Conservation (phyloP, 92 coral and sea anemone species). For the Virgularia gustaviana region DNA sequence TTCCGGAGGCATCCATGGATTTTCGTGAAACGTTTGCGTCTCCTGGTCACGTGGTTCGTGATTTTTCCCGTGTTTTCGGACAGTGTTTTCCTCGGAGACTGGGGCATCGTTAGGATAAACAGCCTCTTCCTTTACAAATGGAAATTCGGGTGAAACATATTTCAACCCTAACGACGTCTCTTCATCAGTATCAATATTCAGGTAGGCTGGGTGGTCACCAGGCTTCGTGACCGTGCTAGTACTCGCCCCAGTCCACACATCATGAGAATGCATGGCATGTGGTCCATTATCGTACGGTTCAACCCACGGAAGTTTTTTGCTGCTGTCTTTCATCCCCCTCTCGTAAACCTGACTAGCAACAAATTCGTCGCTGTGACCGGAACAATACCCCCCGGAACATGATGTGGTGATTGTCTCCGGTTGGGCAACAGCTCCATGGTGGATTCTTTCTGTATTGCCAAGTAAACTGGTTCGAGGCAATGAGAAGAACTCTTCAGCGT, state of each 20-base stretch:
- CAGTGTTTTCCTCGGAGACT: slow-evolving; percentile 3
- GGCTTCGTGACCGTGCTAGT: slow-evolving; percentile 15
- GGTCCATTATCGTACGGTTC: neutral
- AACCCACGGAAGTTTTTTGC: slow-evolving; percentile 2
- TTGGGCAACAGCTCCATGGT: neutral
- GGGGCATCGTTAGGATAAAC: neutral
- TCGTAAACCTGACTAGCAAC: neutral
- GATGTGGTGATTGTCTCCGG: slow-evolving; percentile 5
- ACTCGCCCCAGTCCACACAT: slow-evolving; percentile 17
- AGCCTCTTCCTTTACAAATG: slow-evolving; percentile 19
- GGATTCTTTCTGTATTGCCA: slow-evolving; percentile 3
- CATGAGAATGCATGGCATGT: neutral
- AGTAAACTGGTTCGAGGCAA: slow-evolving; percentile 5
- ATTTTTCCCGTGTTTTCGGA: slow-evolving; percentile 7
- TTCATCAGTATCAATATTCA: neutral
- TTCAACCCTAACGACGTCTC: slow-evolving; percentile 9
- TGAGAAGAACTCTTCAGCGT: slow-evolving; percentile 22
- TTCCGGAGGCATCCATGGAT: slow-evolving; percentile 4
- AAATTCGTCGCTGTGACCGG: slow-evolving; percentile 23
- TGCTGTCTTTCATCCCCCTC: neutral
- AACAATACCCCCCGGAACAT: slow-evolving; percentile 29
- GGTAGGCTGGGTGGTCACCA: neutral
- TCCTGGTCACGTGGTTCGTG: slow-evolving; percentile 33
- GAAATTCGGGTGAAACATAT: slow-evolving; percentile 15
- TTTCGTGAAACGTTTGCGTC: slow-evolving; percentile 35